Conservation (phyloP, 2,888 invertebrate species). For the Dynastes grantii region DNA sequence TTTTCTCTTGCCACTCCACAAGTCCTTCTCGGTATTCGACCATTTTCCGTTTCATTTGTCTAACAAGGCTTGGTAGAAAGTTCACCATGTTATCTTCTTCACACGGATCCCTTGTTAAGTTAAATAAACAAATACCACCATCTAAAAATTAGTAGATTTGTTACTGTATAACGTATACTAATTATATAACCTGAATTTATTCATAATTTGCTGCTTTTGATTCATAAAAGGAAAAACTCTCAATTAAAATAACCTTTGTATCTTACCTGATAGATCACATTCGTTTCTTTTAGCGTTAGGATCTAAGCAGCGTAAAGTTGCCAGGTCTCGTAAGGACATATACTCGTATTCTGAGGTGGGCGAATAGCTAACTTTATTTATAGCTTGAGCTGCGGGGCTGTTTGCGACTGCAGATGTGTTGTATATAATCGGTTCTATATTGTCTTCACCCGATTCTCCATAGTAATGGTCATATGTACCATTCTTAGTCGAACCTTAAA, state of each 20-base stretch:
- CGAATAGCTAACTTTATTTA: slow-evolving; percentile 67
- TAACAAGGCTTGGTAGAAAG: slow-evolving; percentile 73
- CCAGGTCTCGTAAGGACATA: slow-evolving; percentile 65
- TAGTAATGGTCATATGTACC: slow-evolving; percentile 70
- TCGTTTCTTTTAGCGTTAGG: slow-evolving; percentile 67
- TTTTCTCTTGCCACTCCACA: slow-evolving; percentile 73
- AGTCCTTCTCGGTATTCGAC: slow-evolving; percentile 72
- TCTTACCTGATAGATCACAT: slow-evolving; percentile 68
- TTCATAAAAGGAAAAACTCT: background rate
- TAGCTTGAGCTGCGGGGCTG: slow-evolving; percentile 68
- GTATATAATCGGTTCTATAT: slow-evolving; percentile 67
- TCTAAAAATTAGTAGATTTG: slow-evolving; percentile 66
- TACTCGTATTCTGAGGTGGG: slow-evolving; percentile 67
- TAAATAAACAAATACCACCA: slow-evolving; percentile 80
- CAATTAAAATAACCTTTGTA: background rate
- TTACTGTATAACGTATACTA: background rate
- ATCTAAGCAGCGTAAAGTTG: slow-evolving; percentile 68
- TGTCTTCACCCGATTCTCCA: slow-evolving; percentile 68
- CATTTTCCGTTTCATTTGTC: slow-evolving; percentile 71
- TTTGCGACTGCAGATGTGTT: slow-evolving; percentile 68
- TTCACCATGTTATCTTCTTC: slow-evolving; percentile 81
- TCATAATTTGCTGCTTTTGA: too few relatives aligned
- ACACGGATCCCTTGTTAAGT: slow-evolving; percentile 85
- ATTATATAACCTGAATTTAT: too few relatives aligned
- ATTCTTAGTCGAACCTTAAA: slow-evolving; percentile 64